phyloP scores from a whole-genome alignment of 1,140 invertebrate species.

The Ectropis grisescens region DNA sequence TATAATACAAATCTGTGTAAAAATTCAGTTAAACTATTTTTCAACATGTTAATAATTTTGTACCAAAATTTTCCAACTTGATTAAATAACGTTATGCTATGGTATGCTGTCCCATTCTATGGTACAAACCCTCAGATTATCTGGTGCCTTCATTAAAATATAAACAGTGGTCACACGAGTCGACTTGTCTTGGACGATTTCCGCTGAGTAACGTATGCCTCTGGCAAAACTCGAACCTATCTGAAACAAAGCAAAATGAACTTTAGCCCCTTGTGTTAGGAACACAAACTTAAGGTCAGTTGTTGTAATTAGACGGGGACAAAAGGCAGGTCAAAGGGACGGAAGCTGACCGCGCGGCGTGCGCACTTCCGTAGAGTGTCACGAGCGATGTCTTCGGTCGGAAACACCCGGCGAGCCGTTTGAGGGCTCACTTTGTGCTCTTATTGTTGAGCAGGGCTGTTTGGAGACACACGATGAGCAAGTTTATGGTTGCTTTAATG shows the following conservation, averaged over 20 bases:
- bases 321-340: constrained; percentile 49
- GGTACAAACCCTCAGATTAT: too few species aligned
- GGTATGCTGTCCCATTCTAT: too few species aligned
- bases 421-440: constrained; percentile 16
- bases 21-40: too few species aligned
- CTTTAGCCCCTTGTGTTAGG: constrained; percentile 14
- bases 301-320: constrained; percentile 44
- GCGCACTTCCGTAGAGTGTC: constrained; percentile 42
- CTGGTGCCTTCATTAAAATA: too few species aligned
- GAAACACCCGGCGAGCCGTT: constrained; percentile 18
- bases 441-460: not conserved
- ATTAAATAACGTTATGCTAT: too few species aligned
- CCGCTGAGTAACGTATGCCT: constrained; percentile 18
- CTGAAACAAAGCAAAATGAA: constrained; percentile 14
- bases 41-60: too few species aligned
- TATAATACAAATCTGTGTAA: too few species aligned
- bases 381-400: constrained; percentile 32
- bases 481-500: too few species aligned
- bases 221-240: constrained; percentile 9
- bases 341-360: constrained; percentile 51
- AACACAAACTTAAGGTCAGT: constrained; percentile 6
- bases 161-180: too few species aligned
- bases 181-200: constrained; percentile 33
- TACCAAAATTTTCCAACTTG: too few species aligned
- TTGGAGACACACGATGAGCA: not conserved